Percentiles rank a stretch among this genome's conserved stretches.
Evolutionary conservation across 2,888 invertebrate genomes (phyloP).

Genomic region (Beris chalybata): DNA sequence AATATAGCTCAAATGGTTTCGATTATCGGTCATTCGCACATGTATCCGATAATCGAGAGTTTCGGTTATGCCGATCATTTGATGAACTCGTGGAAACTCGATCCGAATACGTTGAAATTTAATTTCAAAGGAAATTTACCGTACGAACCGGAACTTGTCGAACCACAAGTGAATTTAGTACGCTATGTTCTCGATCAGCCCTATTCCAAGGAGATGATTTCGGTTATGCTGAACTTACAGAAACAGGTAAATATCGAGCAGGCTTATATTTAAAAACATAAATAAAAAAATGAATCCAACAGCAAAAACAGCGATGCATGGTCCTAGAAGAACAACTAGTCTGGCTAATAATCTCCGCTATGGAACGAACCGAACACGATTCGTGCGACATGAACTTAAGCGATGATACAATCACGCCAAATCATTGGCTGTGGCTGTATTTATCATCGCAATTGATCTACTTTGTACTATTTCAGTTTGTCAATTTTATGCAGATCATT

Average conservation of each 20-base stretch:
- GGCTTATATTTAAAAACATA: no score
- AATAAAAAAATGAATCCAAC: conserved; percentile 14
- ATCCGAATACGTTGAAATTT: conserved; percentile 74
- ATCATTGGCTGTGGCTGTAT: conserved; percentile 88
- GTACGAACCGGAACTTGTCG: conserved; percentile 82
- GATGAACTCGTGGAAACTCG: conserved; percentile 91
- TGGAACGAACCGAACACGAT: conserved; percentile 84
- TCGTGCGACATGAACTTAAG: conserved; percentile 59
- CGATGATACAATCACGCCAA: conserved; percentile 52
- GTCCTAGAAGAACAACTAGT: conserved; percentile 92
- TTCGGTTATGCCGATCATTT: conserved; percentile 87
- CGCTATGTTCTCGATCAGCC: conserved; percentile 92
- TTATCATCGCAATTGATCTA: conserved; percentile 93
- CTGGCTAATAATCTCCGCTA: conserved; percentile 84
- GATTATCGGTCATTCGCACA: conserved; percentile 84
- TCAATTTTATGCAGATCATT: conserved; percentile 90
- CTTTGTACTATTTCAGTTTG: conserved; percentile 91
- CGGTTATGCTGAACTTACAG: conserved; percentile 89
- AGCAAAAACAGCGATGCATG: conserved; percentile 82
- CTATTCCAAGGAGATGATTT: conserved; percentile 95
- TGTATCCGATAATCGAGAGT: conserved; percentile 93
- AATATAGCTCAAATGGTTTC: conserved; percentile 95
- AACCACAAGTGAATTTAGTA: conserved; percentile 85
- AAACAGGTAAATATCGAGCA: conserved; percentile 67
- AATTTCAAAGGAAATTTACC: conserved; percentile 74